These are phyloP conservation scores for Apocheima hispidaria DNA, from an alignment of 2,888 invertebrate species.

Conservation along the genomic window DNA sequence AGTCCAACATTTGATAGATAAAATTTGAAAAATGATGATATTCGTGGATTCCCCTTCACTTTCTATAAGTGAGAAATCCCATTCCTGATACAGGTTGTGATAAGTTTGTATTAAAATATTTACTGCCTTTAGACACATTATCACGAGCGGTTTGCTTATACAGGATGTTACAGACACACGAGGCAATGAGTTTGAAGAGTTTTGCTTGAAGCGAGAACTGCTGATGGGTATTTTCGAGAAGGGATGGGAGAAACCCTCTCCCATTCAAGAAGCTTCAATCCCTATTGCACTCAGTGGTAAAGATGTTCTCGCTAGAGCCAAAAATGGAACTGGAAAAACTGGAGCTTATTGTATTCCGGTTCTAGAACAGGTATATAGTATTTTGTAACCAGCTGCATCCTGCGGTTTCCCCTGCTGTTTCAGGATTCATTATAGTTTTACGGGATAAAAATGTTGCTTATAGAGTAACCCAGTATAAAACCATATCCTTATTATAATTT, in stretches of 20 bases:
- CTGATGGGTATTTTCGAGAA: constrained; percentile 99
- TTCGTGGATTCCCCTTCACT: constrained; percentile 83
- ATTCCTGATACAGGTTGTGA: constrained; percentile 18
- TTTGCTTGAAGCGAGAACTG: constrained; percentile 98
- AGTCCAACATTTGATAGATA: background rate
- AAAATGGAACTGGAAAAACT: constrained; percentile 99
- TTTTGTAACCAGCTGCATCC: no score
- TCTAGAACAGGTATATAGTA: constrained; percentile 93
- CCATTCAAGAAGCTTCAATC: constrained; percentile 99
- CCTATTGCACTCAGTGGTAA: constrained; percentile 99
- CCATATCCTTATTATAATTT: no score
- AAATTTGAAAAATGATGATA: constrained; percentile 65
- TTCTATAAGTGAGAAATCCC: constrained; percentile 74
- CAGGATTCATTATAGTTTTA: no score
- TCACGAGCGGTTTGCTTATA: constrained; percentile 45
- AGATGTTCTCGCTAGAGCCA: constrained; percentile 99
- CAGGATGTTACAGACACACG: constrained; percentile 99
- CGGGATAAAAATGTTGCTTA: no score
- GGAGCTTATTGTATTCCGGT: constrained; percentile 99
- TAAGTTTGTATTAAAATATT: background rate
- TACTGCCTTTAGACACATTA: background rate
- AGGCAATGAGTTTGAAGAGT: constrained; percentile 99
- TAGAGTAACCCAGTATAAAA: no score
- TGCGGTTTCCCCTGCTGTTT: no score
- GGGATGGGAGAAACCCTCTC: constrained; percentile 99